A percentile compares a stretch with the other conserved stretches of the same genome.
Evolutionary conservation across 2,113 vertebrate genomes (phyloP).

Genomic region (Mesitornis unicolor): DNA sequence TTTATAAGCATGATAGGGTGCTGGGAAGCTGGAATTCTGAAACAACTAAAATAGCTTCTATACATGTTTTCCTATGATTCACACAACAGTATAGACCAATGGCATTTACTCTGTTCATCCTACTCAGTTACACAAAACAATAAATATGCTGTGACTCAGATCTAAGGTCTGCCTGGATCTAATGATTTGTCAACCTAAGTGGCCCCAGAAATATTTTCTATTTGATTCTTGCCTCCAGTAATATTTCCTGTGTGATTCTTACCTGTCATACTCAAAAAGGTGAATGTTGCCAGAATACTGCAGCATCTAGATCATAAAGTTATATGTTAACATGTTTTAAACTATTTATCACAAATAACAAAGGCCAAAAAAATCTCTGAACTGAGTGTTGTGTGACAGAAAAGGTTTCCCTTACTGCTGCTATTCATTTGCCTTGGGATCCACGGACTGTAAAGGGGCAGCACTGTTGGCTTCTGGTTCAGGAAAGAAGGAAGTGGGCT

Average conservation of each 20-base stretch:
- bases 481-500: background rate
- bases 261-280: background rate
- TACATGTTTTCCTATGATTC: background rate
- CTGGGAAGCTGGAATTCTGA: background rate
- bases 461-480: background rate
- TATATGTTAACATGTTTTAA: background rate
- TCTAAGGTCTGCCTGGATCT: background rate
- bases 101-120: background rate
- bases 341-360: background rate
- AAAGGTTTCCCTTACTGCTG: background rate
- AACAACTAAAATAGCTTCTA: background rate
- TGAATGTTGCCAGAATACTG: background rate
- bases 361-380: background rate
- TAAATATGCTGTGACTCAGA: background rate
- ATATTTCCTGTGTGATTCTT: background rate
- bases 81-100: background rate
- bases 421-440: background rate
- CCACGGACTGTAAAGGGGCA: background rate
- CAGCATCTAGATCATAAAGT: background rate
- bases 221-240: background rate
- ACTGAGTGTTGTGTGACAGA: background rate
- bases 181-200: background rate
- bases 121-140: background rate
- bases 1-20: background rate
- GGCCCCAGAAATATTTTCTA: background rate